Evolutionary conservation across 2,113 vertebrate genomes (phyloP), one percentile per base, ranked within the genome.

Genomic region (Plestiodon gilberti): DNA sequence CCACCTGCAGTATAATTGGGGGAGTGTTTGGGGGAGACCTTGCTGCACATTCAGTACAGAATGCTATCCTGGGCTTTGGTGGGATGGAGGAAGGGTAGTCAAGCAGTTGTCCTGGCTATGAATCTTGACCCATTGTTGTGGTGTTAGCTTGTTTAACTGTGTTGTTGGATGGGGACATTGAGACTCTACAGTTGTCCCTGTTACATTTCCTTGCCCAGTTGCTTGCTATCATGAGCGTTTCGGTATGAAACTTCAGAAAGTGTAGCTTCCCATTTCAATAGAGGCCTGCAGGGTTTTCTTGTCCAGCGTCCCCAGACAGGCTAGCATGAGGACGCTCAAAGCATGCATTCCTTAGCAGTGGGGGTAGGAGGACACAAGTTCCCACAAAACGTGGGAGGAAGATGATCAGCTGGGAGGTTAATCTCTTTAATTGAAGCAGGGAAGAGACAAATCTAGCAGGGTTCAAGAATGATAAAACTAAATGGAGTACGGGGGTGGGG

Each of bases 341-440:
- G 57, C 59, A 81, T 87, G 78, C 78, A 75, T 87, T 87, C 70
- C 43, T 81, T 20, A 48, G 69, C 59, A 65, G 69, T 81, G 85
- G 33, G 69, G 61, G 70, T 87, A 30, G n/a, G 61, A 55, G 59
- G 61, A 6, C 71, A 52, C 30, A 18, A 25, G 48, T 81, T 75
- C 71, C 40, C 78, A 35, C 70, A 52, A 86, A 25, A 22, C 38
- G 43, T 43, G 52, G 59, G 70, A 55, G 25, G 78, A 40, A 65
- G 57, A n/a, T 43, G 79, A 30, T 35, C 52, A 73, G 52, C 57
- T 79, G 52, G 6, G 3, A 23, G 57, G 38, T n/a, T 10, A 22
- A 67, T 22, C n/a, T n/a, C 10, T 55, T 23, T 2, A 4, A 76
- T 1, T 33, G n/a, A 52, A 30, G 6, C 23, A 75, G n/a, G 78